Conservation (phyloP, 2,797 vertebrate species). For the Rhinogobio ventralis region DNA sequence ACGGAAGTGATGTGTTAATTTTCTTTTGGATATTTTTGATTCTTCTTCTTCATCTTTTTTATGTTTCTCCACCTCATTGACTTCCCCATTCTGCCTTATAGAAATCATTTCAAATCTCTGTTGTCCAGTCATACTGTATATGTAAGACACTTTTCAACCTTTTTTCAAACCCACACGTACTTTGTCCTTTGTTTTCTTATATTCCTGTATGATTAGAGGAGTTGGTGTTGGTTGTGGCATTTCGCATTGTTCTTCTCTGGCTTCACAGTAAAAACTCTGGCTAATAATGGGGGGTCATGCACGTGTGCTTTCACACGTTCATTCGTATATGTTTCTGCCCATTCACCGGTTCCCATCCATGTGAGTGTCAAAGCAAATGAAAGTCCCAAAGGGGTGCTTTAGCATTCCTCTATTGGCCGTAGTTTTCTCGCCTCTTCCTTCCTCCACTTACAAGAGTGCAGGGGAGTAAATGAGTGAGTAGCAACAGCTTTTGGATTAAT, state of each 20-base stretch:
- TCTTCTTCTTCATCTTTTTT: neutral
- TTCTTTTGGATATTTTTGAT: neutral
- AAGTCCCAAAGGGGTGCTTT: conserved; percentile 43
- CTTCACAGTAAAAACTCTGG: neutral
- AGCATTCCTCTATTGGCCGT: conserved; percentile 50
- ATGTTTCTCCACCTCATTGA: neutral
- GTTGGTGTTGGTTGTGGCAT: neutral
- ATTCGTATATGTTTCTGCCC: conserved; percentile 11
- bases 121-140: neutral
- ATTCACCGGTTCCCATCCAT: neutral
- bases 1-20: neutral
- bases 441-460: conserved; percentile 63
- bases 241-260: neutral
- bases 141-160: neutral
- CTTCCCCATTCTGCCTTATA: neutral
- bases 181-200: conserved; percentile 4
- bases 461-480: conserved; percentile 71
- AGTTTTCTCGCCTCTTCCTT: conserved; percentile 28
- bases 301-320: neutral
- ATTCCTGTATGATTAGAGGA: neutral
- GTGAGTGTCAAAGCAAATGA: conserved; percentile 8
- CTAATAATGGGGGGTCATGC: neutral
- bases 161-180: neutral
- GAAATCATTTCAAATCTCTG: neutral
- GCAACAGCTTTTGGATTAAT: conserved; percentile 82